Conservation (phyloP, 2,113 vertebrate genomes). For the Lepus europaeus region DNA sequence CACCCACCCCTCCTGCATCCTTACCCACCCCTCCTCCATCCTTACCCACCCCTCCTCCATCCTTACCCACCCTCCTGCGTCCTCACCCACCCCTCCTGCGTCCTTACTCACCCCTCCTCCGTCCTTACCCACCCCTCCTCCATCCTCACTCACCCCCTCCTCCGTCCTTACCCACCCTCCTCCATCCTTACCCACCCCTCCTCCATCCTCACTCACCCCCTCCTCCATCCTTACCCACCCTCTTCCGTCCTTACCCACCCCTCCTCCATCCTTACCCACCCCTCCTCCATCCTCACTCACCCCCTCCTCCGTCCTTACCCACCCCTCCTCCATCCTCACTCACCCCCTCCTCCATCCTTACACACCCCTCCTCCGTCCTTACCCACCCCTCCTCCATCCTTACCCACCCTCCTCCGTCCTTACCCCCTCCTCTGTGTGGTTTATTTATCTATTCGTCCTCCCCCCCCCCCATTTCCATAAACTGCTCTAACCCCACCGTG, state of each 20-base stretch:
- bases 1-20: background rate
- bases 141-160: background rate
- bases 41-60: background rate
- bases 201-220: too few species aligned
- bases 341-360: background rate
- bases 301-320: background rate
- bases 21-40: background rate
- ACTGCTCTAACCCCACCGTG: constrained; percentile 60
- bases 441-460: constrained; percentile 69
- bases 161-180: background rate
- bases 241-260: background rate
- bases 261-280: background rate
- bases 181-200: too few species aligned
- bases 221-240: too few species aligned
- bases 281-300: background rate
- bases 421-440: background rate
- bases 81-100: too few species aligned
- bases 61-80: background rate
- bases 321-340: too few species aligned
- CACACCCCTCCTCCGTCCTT: background rate
- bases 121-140: background rate
- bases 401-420: too few species aligned
- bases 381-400: background rate
- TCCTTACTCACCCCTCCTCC: too few species aligned
- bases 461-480: constrained; percentile 70